Base-by-base conservation (phyloP, 2,113 vertebrate species). In the Rhea americana region DNA sequence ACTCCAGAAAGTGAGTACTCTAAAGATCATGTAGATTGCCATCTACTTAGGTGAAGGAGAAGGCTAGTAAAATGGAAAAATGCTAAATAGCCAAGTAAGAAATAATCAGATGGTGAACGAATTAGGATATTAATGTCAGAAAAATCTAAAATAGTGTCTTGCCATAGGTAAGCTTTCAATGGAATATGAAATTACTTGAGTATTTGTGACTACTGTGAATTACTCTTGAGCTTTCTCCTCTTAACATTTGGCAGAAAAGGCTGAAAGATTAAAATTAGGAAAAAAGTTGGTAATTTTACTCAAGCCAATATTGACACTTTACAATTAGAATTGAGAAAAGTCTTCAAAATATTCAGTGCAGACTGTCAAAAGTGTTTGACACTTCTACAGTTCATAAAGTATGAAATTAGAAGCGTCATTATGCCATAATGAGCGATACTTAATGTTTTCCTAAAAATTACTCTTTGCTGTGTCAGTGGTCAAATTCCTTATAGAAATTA, bases 401-500 rank as follows among this genome's bases (percentile, higher is more conserved):
- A 77, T 20, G 35, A 83, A 70, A 67, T 30, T 20, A 58, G 35
- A 75, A 91, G 9, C 11, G 16, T 73, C 70, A 22, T 5, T 83
- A 2, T 65, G 43, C 20, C 11, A 30, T 59, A 43, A 87, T 82
- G 9, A 77, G 14, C 63, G 47, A 5, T 37, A 9, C 43, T 74
- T 41, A 65, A 9, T 25, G 25, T 70, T 92, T 93, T 79, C 63
- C 56, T 18, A 20, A 47, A 74, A 24, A 22, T 80, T 80, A 28
- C 66, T 21, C 55, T 84, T 90, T 20, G 4, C 30, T 70, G 85
- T 66, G 11, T 92, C 71, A 50, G 45, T 59, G 22, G 26, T 93
- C 50, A 80, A 25, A 82, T 55, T 89, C 63, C 26, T 89, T 82
- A 63, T 91, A 75, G 50, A 96, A 93, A 87, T 85, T 22, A 50